Evolutionary conservation across 1,140 invertebrate species (phyloP), one percentile per base, ranked within the genome.

Genomic region (Camponotus pennsylvanicus): DNA sequence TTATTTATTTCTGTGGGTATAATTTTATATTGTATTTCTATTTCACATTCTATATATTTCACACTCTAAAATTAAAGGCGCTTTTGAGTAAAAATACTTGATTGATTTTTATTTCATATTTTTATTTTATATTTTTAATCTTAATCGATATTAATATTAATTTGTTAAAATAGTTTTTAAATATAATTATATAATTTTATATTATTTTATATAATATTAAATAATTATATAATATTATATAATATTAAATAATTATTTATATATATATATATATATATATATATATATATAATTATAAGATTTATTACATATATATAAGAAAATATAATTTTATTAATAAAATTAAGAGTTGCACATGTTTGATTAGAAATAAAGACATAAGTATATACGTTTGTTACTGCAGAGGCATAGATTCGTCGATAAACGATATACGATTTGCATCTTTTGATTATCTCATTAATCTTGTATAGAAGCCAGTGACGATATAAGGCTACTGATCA

Each of bases 401-500:
- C 63, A 69, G 40, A 45, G 70, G 45, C n/a, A n/a, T 67, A 63
- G 88, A 92, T 92, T 92, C 86, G 78, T 92, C 86, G 52, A 77
- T 92, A 80, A 92, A 83, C 70, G 83, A 40, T 34, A 52, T 63
- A 71, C 64, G 40, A 75, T 67, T 21, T 73, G 86, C 86, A 87
- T 79, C 71, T 90, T 91, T 87, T 87, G 64, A 83, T 89, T 87
- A 87, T 79, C 76, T 87, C 73, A 80, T 90, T 90, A 89, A 34
- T 91, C 75, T 83, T 86, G 79, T 73, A 63, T 73, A 86, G 91
- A 93, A 93, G 94, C 94, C 94, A 92, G 87, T 95, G 94, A 95
- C 95, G 94, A 95, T 95, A 86, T 76, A 91, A 93, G 93, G 94
- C 93, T 93, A 93, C 91, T 90, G 92, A 94, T 88, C 75, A 52